Conservation (phyloP, 2,113 vertebrate genomes). For the Amphiprion percula region DNA sequence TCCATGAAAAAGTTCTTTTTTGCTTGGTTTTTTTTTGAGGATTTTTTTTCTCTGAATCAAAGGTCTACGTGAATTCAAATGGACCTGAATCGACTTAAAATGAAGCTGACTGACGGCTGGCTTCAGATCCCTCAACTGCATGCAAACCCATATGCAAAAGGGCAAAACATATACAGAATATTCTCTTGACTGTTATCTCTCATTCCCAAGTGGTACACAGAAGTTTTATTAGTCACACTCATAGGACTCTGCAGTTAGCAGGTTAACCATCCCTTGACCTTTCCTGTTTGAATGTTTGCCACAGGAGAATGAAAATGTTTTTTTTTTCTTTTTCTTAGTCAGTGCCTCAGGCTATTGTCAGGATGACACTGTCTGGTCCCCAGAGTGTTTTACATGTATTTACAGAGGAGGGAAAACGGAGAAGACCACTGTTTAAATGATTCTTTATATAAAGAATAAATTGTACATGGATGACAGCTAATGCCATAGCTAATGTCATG, state of each 20-base stretch:
- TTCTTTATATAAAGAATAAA: too few species aligned
- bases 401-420: constrained; percentile 31
- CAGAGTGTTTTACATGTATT: constrained; percentile 22
- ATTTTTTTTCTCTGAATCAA: too few species aligned
- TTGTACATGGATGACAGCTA: too few species aligned
- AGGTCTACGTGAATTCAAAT: not conserved
- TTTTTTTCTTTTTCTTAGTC: constrained; percentile 14
- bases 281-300: constrained; percentile 19
- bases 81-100: not conserved
- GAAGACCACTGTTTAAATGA: not conserved
- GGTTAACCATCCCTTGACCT: constrained; percentile 57
- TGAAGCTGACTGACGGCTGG: too few species aligned
- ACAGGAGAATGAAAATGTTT: constrained; percentile 30
- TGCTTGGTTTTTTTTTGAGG: too few species aligned
- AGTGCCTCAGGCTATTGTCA: constrained; percentile 42
- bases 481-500: too few species aligned
- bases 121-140: constrained; percentile 4
- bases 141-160: not conserved
- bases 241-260: constrained; percentile 6
- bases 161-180: not conserved
- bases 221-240: constrained; percentile 17
- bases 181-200: not conserved
- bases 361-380: constrained; percentile 34
- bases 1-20: too few species aligned
- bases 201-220: not conserved